Evolutionary conservation across 2,888 invertebrate genomes (phyloP).

Genomic region (Carpatolechia fugitivella): DNA sequence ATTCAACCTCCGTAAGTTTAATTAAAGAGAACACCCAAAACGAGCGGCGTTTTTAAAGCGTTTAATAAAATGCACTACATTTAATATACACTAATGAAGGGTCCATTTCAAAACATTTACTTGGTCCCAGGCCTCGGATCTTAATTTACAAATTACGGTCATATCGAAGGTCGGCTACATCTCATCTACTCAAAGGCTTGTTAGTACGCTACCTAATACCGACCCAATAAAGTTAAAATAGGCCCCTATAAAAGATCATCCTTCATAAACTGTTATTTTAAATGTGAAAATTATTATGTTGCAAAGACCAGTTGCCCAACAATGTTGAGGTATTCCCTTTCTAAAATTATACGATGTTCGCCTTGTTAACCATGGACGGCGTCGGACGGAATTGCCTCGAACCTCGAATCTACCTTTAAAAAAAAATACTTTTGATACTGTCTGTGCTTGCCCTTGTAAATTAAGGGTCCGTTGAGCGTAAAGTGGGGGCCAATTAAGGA

Average conservation of each 20-base stretch:
- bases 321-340: slow-evolving; percentile 45
- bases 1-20: slow-evolving; percentile 33
- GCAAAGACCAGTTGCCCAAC: slow-evolving; percentile 55
- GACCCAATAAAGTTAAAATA: slow-evolving; percentile 54
- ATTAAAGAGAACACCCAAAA: slow-evolving; percentile 31
- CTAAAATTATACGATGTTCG: slow-evolving; percentile 62
- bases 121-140: slow-evolving; percentile 38
- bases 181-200: slow-evolving; percentile 37
- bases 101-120: slow-evolving; percentile 62
- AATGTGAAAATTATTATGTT: slow-evolving; percentile 68
- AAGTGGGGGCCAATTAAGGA: slow-evolving; percentile 72
- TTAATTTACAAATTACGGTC: slow-evolving; percentile 66
- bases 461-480: slow-evolving; percentile 65
- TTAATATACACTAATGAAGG: slow-evolving; percentile 61
- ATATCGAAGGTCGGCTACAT: slow-evolving; percentile 43
- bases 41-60: slow-evolving; percentile 34
- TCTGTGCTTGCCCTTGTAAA: slow-evolving; percentile 70
- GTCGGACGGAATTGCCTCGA: slow-evolving; percentile 25
- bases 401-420: slow-evolving; percentile 27
- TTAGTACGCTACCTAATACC: slow-evolving; percentile 37
- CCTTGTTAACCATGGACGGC: slow-evolving; percentile 48
- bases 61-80: slow-evolving; percentile 36
- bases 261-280: slow-evolving; percentile 55
- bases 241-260: slow-evolving; percentile 39
- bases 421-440: slow-evolving; percentile 55